Conservation (phyloP, 2,888 invertebrate genomes). For the Volucella bombylans region DNA sequence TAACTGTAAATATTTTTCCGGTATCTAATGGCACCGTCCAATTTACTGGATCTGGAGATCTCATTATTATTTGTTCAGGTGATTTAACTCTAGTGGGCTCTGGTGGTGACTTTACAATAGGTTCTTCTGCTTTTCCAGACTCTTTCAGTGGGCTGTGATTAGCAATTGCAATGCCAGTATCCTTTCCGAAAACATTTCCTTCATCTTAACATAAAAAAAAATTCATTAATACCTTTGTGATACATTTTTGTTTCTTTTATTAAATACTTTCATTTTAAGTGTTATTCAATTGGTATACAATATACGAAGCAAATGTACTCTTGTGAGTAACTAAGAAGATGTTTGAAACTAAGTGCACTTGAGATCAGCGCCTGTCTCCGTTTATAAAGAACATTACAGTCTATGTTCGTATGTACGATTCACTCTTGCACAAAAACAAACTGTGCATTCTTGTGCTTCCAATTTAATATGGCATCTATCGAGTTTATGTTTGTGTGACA, state of each 20-base stretch:
- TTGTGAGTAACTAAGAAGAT: too few species aligned
- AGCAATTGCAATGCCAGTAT: constrained; percentile 80
- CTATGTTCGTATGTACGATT: too few species aligned
- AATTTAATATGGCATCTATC: too few species aligned
- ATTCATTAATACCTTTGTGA: background rate
- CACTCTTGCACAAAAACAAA: too few species aligned
- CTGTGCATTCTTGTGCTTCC: too few species aligned
- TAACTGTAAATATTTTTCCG: constrained; percentile 95
- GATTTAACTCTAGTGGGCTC: constrained; percentile 96
- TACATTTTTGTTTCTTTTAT: background rate
- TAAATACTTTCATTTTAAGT: too few species aligned
- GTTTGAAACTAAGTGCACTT: too few species aligned
- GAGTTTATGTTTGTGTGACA: too few species aligned
- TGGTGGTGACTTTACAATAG: constrained; percentile 94
- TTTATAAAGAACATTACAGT: too few species aligned
- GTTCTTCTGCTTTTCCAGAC: constrained; percentile 83
- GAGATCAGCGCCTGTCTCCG: too few species aligned
- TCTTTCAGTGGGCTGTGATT: constrained; percentile 81
- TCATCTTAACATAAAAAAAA: constrained; percentile 78
- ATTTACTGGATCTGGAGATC: constrained; percentile 96
- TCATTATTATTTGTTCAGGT: constrained; percentile 95
- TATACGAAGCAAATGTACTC: too few species aligned
- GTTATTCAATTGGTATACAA: too few species aligned
- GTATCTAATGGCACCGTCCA: constrained; percentile 97
- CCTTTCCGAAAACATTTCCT: constrained; percentile 79